Evolutionary conservation across 2,888 invertebrate species (phyloP).

Genomic region (Cataglyphis livida): DNA sequence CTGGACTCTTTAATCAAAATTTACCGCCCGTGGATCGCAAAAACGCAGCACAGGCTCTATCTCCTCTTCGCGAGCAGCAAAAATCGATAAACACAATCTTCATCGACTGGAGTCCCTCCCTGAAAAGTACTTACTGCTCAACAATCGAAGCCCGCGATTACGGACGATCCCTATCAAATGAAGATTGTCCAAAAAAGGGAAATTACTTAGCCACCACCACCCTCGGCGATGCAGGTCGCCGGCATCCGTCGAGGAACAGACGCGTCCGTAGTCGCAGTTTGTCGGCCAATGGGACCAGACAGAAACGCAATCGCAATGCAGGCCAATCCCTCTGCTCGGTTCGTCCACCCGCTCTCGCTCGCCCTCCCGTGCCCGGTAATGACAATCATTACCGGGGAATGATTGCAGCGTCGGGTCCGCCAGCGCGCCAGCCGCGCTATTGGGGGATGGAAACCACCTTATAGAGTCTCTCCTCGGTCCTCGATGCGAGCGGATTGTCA

Average conservation of each 20-base stretch:
- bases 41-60: not conserved
- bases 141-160: constrained; percentile 52
- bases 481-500: constrained; percentile 84
- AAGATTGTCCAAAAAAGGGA: constrained; percentile 54
- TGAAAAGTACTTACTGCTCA: constrained; percentile 34
- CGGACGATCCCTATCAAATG: constrained; percentile 48
- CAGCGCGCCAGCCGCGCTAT: constrained; percentile 79
- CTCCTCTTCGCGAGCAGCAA: constrained; percentile 28
- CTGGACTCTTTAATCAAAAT: constrained; percentile 46
- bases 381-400: constrained; percentile 84
- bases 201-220: constrained; percentile 64
- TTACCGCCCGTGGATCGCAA: constrained; percentile 34
- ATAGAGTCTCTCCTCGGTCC: constrained; percentile 83
- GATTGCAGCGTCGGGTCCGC: constrained; percentile 83
- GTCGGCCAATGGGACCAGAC: constrained; percentile 81
- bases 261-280: constrained; percentile 75
- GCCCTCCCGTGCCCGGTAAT: constrained; percentile 82
- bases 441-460: constrained; percentile 84
- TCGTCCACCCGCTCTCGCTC: constrained; percentile 77
- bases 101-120: constrained; percentile 35
- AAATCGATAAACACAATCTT: constrained; percentile 56
- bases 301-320: constrained; percentile 83
- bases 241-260: constrained; percentile 67
- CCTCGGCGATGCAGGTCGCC: constrained; percentile 49
- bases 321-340: constrained; percentile 78